Evolutionary conservation across 2,797 vertebrate species (phyloP), one percentile per base, ranked within the genome.

Genomic region (Ispidina picta): DNA sequence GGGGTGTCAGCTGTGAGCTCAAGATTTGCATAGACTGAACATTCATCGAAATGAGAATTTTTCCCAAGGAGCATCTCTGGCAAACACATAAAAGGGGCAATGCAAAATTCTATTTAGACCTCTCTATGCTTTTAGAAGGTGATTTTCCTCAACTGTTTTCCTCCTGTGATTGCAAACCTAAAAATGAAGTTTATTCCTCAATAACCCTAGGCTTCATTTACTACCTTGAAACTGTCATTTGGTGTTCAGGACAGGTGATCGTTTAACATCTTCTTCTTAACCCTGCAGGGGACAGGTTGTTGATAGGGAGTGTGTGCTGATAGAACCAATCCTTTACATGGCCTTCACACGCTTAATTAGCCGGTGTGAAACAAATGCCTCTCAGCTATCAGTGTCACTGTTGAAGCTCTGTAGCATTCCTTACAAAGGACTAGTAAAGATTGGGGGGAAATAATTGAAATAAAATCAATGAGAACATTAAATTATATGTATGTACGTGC

Each of bases 11-110:
- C 91, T 93, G 89, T 48, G 65, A 82, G 65, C 65, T 86, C 58
- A 86, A 90, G 82, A 94, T 94, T 92, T 92, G 81, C 94, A 94
- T 90, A 92, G 71, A 43, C 81, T 77, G 72, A 91, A 60, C 92
- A 85, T 90, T 80, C 92, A 82, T 54, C 0, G 44, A 90, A 85
- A 91, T 51, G 46, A 93, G 72, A 94, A 93, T 92, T 82, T 93
- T 54, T 94, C 86, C 78, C 83, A 94, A 84, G 92, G 93, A 96
- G 25, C 75, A 52, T 63, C 79, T 90, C 79, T 65, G 25, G 58
- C 46, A 88, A 88, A 83, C 41, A 71, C 62, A 84, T 89, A 87
- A 92, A 87, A 77, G 31, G 18, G 20, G 54, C 12, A 74, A 52
- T 2, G 1, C 19, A 59, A 87, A 89, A 92, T 85, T 83, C 54